Evolutionary conservation across 2,113 vertebrate genomes (phyloP).

Genomic region (Limanda limanda): DNA sequence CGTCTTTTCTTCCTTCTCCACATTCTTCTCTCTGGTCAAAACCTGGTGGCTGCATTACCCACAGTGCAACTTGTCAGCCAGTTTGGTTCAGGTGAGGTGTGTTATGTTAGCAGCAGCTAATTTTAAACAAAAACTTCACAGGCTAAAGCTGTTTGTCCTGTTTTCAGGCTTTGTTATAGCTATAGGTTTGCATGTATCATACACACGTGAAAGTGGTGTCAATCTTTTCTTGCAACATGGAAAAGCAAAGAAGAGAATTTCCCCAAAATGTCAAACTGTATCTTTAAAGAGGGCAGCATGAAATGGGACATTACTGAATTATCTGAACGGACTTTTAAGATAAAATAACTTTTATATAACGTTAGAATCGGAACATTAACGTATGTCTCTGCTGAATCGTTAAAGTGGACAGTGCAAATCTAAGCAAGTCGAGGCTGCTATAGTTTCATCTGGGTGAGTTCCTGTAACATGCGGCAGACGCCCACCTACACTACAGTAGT

Average conservation of each 20-base stretch:
- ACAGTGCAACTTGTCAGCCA: too few species aligned
- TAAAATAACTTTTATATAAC: constrained; percentile 41
- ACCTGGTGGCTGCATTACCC: too few species aligned
- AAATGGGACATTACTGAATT: neutral
- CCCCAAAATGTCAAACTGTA: neutral
- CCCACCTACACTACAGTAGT: constrained; percentile 38
- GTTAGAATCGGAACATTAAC: constrained; percentile 23
- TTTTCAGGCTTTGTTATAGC: neutral
- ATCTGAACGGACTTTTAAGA: constrained; percentile 14
- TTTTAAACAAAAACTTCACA: too few species aligned
- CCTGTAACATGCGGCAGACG: constrained; percentile 27
- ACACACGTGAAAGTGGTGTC: neutral
- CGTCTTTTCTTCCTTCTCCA: too few species aligned
- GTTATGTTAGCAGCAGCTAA: too few species aligned
- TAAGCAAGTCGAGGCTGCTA: constrained; percentile 54
- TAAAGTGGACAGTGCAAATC: constrained; percentile 83
- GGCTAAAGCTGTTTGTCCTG: neutral
- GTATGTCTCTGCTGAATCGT: constrained; percentile 47
- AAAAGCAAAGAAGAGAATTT: neutral
- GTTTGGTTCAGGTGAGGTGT: too few species aligned
- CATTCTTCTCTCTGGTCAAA: too few species aligned
- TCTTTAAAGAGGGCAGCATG: constrained; percentile 20
- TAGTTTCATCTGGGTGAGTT: constrained; percentile 38
- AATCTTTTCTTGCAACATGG: neutral
- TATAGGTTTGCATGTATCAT: neutral